These are phyloP conservation scores for Drosophila bocki DNA, from an alignment of 1,140 invertebrate genomes.

Conservation along the genomic window DNA sequence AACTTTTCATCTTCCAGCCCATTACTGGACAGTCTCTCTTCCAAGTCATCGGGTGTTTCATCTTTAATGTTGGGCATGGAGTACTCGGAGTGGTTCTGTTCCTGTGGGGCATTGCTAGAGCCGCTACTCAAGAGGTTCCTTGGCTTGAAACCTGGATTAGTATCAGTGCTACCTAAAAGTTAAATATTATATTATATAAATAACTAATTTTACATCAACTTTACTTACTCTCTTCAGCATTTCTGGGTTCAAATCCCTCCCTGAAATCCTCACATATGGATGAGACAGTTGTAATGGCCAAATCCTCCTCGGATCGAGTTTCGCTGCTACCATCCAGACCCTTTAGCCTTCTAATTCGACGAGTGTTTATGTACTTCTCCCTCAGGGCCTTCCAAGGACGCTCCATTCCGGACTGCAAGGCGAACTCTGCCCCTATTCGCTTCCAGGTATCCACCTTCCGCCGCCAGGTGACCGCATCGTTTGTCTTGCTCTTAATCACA, in stretches of 20 bases:
- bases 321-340: background rate
- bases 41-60: background rate
- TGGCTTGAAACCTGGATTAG: background rate
- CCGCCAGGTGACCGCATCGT: slow-evolving; percentile 1
- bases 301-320: background rate
- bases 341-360: background rate
- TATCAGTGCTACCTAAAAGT: background rate
- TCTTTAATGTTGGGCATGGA: background rate
- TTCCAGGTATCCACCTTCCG: slow-evolving; percentile 11
- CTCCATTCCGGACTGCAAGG: background rate
- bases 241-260: background rate
- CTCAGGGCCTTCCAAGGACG: background rate
- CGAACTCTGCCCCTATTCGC: background rate
- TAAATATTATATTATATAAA: background rate
- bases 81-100: background rate
- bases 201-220: too few species aligned
- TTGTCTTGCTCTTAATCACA: slow-evolving; percentile 1
- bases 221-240: background rate
- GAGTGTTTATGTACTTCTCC: slow-evolving; percentile 10
- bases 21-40: background rate
- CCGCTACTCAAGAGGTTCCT: background rate
- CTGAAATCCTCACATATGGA: background rate
- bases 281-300: background rate
- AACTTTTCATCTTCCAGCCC: background rate
- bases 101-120: background rate